Evolutionary conservation across 1,140 invertebrate genomes (phyloP), one percentile per base, ranked within the genome.

Genomic region (Drosophila burlai): DNA sequence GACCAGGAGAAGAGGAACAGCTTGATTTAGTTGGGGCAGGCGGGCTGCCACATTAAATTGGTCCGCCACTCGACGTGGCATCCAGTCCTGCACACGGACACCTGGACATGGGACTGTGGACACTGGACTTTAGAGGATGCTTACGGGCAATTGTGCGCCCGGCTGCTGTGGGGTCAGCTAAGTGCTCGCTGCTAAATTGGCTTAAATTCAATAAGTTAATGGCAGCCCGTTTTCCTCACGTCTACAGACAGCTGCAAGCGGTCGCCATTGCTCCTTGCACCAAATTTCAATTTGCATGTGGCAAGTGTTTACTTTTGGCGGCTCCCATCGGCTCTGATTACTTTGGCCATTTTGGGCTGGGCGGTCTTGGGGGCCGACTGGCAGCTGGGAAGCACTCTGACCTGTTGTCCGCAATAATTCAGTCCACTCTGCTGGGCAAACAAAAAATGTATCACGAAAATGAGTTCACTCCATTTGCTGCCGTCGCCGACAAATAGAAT

Each of bases 171-270:
- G 49, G 76, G 67, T 76, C 76, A 67, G 63, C 83, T 80, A 87
- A 86, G 80, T 80, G 80, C 67, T 81, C n/a, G 57, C 68, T 68
- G 74, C 52, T 40, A 78, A 89, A 89, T 89, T 90, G 81, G 78
- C 78, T 90, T 74, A 84, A 90, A 89, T 90, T 90, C 85, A 89
- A 89, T 89, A 89, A 89, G 85, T 90, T 89, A 90, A 89, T 89
- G 85, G 62, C 55, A 65, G 31, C 52, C 46, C 47, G 29, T 47
- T 6, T 21, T 24, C 57, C 43, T 18, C 40, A 11, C 46, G n/a
- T 61, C 40, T 76, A 21, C 36, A 40, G 78, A 81, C 81, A 90
- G 69, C 65, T 87, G 68, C 72, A 76, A 50, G 61, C 52, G 68
- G 47, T 64, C 45, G 59, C 59, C 71, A 49, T 59, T 73, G 58